phyloP scores from a whole-genome alignment of 2,888 invertebrate species.

The Tridacna gigas region DNA sequence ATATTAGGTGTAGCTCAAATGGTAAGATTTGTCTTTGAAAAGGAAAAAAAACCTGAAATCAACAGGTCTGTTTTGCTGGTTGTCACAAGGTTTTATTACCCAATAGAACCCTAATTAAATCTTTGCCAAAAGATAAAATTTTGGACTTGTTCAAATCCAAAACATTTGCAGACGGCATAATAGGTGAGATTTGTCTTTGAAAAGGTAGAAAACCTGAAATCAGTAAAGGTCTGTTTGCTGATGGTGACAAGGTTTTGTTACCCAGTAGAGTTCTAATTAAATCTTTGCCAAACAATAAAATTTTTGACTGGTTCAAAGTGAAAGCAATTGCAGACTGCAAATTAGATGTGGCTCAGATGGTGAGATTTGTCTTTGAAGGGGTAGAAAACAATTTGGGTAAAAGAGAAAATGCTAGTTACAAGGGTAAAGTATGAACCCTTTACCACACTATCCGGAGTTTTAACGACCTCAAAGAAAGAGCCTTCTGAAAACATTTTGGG shows the following conservation, averaged over 20 bases:
- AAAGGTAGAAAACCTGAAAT: neutral
- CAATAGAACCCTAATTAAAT: too few species aligned
- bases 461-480: too few species aligned
- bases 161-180: too few species aligned
- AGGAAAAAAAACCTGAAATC: neutral
- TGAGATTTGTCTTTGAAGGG: neutral
- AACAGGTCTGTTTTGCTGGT: constrained; percentile 5
- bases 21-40: neutral
- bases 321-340: neutral
- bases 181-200: neutral
- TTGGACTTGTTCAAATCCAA: too few species aligned
- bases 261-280: too few species aligned
- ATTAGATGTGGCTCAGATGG: neutral
- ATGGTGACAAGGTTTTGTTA: constrained; percentile 14
- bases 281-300: too few species aligned
- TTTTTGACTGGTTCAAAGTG: too few species aligned
- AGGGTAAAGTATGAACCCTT: neutral
- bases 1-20: too few species aligned
- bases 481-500: too few species aligned
- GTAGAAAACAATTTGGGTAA: constrained; percentile 1
- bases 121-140: too few species aligned
- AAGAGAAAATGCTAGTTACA: neutral
- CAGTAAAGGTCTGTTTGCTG: neutral
- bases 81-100: constrained; percentile 1
- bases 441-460: too few species aligned